Base-by-base conservation (phyloP, 1,140 invertebrate genomes). In the Mya arenaria region DNA sequence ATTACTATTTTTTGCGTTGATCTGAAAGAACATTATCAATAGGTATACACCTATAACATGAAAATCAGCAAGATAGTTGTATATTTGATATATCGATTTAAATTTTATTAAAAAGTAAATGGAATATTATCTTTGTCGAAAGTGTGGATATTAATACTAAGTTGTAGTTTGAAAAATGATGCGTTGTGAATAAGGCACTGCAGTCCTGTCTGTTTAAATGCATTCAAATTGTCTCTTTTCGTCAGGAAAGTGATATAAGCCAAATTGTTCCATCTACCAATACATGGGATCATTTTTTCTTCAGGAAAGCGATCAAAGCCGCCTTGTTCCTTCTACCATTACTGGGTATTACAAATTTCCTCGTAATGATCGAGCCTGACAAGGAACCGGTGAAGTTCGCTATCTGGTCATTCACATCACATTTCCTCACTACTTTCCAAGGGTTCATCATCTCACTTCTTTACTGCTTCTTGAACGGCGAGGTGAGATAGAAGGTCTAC, bases 391-490 rank as follows among this genome's bases (percentile, higher is more conserved):
- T 95, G 91, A 94, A 95, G 75, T 97, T 98, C 86, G 96, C 95
- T 0, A 80, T 96, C 0, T 98, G 97, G 96, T 95, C 95, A 0
- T 97, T 97, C 90, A 94, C 94, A 0, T 96, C 96, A 0, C 96
- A 97, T 88, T 96, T 97, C 86, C 93, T 98, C 15, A 95, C 95
- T 2, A 96, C 97, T 0, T 97, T 97, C 89, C 96, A 98, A 93
- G 97, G 97, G 3, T 95, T 97, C 81, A 96, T 97, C 88, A 95
- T 98, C 34, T 95, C 96, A 0, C 94, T 96, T 2, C 93, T 98
- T 25, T 98, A 98, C 91, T 98, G 97, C 90, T 97, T 98, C 87
- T 92, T 97, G 37, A 98, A 98, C 87, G 96, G 96, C 66, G 97
- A 98, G 95, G 97, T 97, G 93, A 94, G 90, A 63, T n/a, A n/a